Percentiles rank a stretch among this genome's conserved stretches.
These are phyloP conservation scores for Xiphorhynchus erythropygius DNA, from an alignment of 2,797 vertebrate species.

Conservation along the genomic window DNA sequence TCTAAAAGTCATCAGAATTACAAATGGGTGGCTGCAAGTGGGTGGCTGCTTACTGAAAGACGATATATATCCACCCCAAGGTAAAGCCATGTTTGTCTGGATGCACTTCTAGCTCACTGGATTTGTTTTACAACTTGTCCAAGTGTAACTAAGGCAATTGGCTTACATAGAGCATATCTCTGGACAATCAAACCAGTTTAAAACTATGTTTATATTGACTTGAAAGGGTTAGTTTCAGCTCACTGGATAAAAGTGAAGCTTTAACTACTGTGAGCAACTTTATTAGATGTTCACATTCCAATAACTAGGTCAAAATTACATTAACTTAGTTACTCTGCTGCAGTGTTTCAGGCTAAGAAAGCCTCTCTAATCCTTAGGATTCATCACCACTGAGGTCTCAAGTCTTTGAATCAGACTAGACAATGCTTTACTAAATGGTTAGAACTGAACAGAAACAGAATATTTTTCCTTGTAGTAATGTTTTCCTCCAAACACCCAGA, in stretches of 20 bases:
- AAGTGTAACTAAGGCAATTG: slow-evolving; percentile 26
- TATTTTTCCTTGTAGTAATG: not conserved
- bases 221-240: not conserved
- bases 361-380: not conserved
- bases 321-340: not conserved
- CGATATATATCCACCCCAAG: not conserved
- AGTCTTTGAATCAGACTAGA: not conserved
- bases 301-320: slow-evolving; percentile 12
- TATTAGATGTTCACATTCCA: not conserved
- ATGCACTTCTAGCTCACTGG: not conserved
- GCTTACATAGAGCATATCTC: not conserved
- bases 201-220: not conserved
- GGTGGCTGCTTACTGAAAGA: not conserved
- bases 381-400: not conserved
- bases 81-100: not conserved
- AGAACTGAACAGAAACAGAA: not conserved
- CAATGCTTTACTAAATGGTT: not conserved
- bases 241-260: not conserved
- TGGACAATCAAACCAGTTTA: not conserved
- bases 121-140: not conserved
- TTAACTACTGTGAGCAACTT: not conserved
- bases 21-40: not conserved
- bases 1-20: not conserved
- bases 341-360: not conserved
- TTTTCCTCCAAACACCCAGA: not conserved